Evolutionary conservation across 2,888 invertebrate species (phyloP).

Genomic region (Tipula helvola): DNA sequence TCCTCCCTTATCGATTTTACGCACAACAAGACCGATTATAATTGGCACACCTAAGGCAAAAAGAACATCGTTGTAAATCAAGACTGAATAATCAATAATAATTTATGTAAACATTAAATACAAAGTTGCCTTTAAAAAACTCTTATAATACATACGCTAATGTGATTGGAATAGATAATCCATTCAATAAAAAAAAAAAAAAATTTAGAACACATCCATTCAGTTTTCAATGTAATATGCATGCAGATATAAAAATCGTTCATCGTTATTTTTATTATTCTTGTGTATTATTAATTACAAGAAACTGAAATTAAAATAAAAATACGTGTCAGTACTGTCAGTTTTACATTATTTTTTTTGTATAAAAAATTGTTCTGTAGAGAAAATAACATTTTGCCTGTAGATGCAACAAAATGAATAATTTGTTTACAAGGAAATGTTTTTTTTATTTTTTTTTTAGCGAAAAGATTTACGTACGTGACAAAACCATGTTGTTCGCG

Average conservation of each 20-base stretch:
- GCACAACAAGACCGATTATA: not conserved
- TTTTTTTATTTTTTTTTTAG: not conserved
- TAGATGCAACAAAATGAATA: not conserved
- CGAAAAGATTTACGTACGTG: not conserved
- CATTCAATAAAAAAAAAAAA: not conserved
- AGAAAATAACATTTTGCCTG: not conserved
- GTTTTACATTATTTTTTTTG: not conserved
- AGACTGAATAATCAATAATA: not conserved
- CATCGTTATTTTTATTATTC: not conserved
- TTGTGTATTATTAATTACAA: not conserved
- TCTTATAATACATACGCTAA: not conserved
- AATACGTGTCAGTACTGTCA: constrained; percentile 4
- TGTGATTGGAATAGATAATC: not conserved
- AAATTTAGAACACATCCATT: not conserved
- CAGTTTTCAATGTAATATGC: not conserved
- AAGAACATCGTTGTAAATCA: not conserved
- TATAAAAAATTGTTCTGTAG: not conserved
- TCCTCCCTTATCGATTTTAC: too few species aligned
- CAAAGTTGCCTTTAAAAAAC: not conserved
- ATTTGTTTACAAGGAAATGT: not conserved
- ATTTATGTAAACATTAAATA: not conserved
- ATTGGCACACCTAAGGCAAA: not conserved
- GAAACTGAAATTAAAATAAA: not conserved
- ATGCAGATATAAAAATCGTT: not conserved
- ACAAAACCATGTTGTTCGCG: not conserved